Conservation (phyloP, 2,797 vertebrate species). For the Tapirus indicus region DNA sequence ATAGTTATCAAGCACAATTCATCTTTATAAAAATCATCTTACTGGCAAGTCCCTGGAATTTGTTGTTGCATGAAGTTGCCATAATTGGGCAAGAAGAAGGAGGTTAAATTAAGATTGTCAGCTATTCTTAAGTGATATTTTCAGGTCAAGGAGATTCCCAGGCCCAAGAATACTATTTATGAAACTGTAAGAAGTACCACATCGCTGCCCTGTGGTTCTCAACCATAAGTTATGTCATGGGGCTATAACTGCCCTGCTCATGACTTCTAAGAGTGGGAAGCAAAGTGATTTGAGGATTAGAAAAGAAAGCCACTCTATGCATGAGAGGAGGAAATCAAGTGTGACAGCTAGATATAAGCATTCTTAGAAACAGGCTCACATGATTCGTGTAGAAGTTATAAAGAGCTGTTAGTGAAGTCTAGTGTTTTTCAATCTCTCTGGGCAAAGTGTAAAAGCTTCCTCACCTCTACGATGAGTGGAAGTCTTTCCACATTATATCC, state of each 20-base stretch:
- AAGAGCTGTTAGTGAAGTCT: constrained; percentile 74
- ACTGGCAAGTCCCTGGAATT: background rate
- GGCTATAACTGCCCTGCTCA: background rate
- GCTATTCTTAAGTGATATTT: constrained; percentile 23
- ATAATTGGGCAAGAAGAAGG: background rate
- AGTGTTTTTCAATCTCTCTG: constrained; percentile 73
- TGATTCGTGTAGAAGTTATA: constrained; percentile 76
- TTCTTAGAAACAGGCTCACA: constrained; percentile 71
- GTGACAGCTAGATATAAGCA: constrained; percentile 70
- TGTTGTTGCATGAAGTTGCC: background rate
- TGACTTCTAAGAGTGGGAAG: constrained; percentile 65
- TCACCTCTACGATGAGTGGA: constrained; percentile 35
- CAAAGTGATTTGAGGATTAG: constrained; percentile 77
- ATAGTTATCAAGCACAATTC: background rate
- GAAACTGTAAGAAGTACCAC: background rate
- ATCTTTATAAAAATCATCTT: constrained; percentile 18
- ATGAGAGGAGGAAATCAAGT: constrained; percentile 72
- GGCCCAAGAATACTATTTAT: background rate
- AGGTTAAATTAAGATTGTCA: constrained; percentile 32
- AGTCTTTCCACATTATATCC: constrained; percentile 27
- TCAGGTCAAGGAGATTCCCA: constrained; percentile 26
- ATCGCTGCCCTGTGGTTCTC: background rate
- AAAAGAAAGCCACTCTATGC: constrained; percentile 72
- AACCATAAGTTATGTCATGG: background rate
- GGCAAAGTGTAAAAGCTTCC: constrained; percentile 62